These are phyloP conservation scores for Agriotes lineatus DNA, from an alignment of 2,888 invertebrate species.

Conservation along the genomic window DNA sequence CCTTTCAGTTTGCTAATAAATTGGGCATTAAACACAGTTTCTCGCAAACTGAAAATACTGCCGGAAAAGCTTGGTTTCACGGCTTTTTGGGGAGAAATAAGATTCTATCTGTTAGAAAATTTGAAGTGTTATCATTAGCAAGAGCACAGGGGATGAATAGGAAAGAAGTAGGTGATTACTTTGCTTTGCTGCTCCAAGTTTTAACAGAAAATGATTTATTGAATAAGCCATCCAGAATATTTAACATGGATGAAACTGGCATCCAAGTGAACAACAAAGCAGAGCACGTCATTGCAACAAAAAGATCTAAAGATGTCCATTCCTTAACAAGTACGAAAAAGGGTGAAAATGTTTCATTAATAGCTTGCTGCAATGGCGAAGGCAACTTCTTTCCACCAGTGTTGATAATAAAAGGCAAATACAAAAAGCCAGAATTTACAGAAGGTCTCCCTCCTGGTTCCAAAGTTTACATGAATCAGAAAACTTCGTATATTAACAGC, in stretches of 20 bases:
- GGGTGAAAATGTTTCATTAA: conserved; percentile 54
- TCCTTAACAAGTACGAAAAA: conserved; percentile 49
- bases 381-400: conserved; percentile 54
- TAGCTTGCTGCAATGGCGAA: conserved; percentile 58
- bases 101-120: conserved; percentile 47
- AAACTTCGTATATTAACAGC: too few species aligned
- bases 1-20: too few species aligned
- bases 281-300: conserved; percentile 53
- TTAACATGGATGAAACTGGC: conserved; percentile 51
- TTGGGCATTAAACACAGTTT: conserved; percentile 8
- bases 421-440: conserved; percentile 34
- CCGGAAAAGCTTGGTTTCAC: conserved; percentile 52
- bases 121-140: too few species aligned
- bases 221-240: conserved; percentile 55
- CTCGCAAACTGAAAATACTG: conserved; percentile 48
- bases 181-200: conserved; percentile 50
- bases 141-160: conserved; percentile 16
- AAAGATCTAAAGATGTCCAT: conserved; percentile 48
- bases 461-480: conserved; percentile 11
- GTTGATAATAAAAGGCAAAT: conserved; percentile 51
- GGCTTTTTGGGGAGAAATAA: conserved; percentile 47
- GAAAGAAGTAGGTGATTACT: conserved; percentile 51
- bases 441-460: conserved; percentile 36
- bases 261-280: conserved; percentile 60
- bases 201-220: conserved; percentile 52